Evolutionary conservation across 37 sponge, comb jelly and placozoan species (phyloP), one percentile per base, ranked within the genome.

Genomic region (Petrosia ficiformis): DNA sequence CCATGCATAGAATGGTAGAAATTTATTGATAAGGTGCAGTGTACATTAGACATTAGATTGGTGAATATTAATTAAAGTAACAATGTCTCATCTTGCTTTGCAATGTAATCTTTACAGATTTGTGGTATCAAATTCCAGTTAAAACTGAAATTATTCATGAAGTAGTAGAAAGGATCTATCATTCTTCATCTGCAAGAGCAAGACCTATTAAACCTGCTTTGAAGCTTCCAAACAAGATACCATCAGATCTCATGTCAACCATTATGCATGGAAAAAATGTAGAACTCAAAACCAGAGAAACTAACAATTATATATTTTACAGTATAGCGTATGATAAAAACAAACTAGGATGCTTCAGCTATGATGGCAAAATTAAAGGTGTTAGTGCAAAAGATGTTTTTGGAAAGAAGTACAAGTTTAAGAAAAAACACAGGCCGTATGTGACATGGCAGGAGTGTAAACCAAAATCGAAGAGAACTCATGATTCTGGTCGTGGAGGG

Each of bases 141-240:
- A n/a, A 61, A 5, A 26, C 63, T 26, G 26, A 61, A 22, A 61
- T 61, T 22, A n/a, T 61, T 61, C 63, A 61, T 29, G 63, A 61
- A n/a, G 63, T 61, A 11, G 6, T n/a, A 24, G 63, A 61, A 22
- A 8, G 63, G 14, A 22, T 61, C 5, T 61, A 61, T 61, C 63
- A 61, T 61, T 26, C 63, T 26, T 48, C 10, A 19, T 48, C 16
- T 48, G 10, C 54, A 48, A 48, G 54, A 48, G 16, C 10, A 48
- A 16, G 54, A 10, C 16, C 16, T 48, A 48, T 16, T 16, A 48
- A 48, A 48, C 54, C 54, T 48, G 14, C 54, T 48, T 48, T 16
- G 10, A 16, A 48, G 14, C 10, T 48, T 16, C 14, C 16, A 10
- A n/a, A n/a, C n/a, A n/a, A n/a, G n/a, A n/a, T n/a, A n/a, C n/a